Base-by-base conservation (phyloP, 2,888 invertebrate genomes). In the Sabatieria punctata region DNA sequence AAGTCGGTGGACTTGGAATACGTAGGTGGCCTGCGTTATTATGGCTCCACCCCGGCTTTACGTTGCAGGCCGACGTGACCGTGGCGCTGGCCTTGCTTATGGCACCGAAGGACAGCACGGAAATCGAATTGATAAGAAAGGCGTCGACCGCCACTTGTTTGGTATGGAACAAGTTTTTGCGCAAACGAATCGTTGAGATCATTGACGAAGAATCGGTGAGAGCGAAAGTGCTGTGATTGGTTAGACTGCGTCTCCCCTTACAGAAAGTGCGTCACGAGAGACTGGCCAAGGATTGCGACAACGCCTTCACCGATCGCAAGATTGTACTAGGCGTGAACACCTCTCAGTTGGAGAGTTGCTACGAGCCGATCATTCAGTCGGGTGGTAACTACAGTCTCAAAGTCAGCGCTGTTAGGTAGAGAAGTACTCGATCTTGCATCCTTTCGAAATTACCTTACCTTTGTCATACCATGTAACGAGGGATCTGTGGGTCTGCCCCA, bases 361-460 rank as follows among this genome's bases (percentile, higher is more conserved):
- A 95, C 66, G 89, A 93, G 0, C 85, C 97, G 0, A 99, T 99
- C 49, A 86, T 99, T 60, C 97, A 97, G 67, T 95, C 93, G 30
- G 97, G 97, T 8, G 95, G 93, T n/a, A 79, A 82, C 63, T 97
- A 95, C 71, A 84, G 80, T 61, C 74, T 99, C 40, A 99, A 97
- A 70, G 97, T 95, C 69, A 93, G 89, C 63, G 85, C 85, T 2
- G 78, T 69, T 44, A 75, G 75, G 74, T 74, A 24, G n/a, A n/a
- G n/a, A n/a, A n/a, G n/a, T n/a, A n/a, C n/a, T n/a, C n/a, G n/a
- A n/a, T n/a, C n/a, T n/a, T n/a, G n/a, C n/a, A n/a, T n/a, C n/a
- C n/a, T n/a, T n/a, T n/a, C n/a, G n/a, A n/a, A n/a, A n/a, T n/a
- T n/a, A n/a, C n/a, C n/a, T n/a, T n/a, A n/a, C n/a, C n/a, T n/a